Base-by-base conservation (phyloP, 2,888 invertebrate species). In the Drosophila putrida region DNA sequence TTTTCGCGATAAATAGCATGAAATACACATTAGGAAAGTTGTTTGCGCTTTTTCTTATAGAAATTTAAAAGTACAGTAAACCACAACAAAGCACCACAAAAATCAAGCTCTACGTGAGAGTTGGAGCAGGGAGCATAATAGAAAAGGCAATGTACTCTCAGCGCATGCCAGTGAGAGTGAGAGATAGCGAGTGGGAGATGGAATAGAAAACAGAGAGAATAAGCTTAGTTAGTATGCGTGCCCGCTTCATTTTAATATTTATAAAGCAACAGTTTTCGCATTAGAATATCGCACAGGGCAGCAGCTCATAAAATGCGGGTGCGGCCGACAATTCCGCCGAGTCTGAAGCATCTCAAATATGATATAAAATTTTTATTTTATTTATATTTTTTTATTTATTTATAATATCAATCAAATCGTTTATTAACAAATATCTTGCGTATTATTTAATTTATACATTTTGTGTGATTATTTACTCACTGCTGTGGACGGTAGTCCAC, bases 81-180 rank as follows among this genome's bases (percentile, higher is more conserved):
- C 46, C 43, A 50, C 2, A 53, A 55, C 44, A 62, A 55, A 63
- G 35, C 39, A 27, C 27, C 36, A 35, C 39, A 13, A 35, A 35
- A 60, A 59, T 54, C 60, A 43, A 62, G 25, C 51, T 43, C 13
- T 49, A 33, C 8, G 27, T 8, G 61, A 54, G 59, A 62, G 76
- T 55, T 57, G 31, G 46, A 72, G 64, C 41, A 41, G 28, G 39
- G 39, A 61, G 44, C 57, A 27, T 38, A 66, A 33, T 25, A 57
- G 43, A 20, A 41, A 67, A 78, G 83, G 65, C 74, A 81, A 84
- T 50, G 61, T 66, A 69, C 87, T 78, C 78, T 75, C 70, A 53
- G 64, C 73, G 54, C 67, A 64, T 66, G 81, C 47, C 75, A 44
- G 31, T 46, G 41, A 68, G 72, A 50, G 61, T 25, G 35, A 41